Base-by-base conservation (phyloP, 2,888 invertebrate species). In the Lapara coniferarum region DNA sequence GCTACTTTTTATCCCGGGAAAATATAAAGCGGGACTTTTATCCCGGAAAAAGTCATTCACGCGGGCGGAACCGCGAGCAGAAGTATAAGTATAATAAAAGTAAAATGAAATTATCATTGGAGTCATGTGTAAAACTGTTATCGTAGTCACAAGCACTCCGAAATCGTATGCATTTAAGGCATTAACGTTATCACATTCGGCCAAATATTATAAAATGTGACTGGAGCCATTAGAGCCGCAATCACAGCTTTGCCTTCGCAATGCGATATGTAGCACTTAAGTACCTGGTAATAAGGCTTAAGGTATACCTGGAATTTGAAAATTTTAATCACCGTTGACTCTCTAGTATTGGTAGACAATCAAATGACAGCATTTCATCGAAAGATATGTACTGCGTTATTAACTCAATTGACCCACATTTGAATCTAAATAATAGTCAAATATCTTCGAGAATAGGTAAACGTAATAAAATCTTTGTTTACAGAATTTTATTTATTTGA, bases 401-500 rank as follows among this genome's bases (percentile, higher is more conserved):
- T 56, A 19, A 30, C 19, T 3, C 25, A 0, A 30, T 13, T 19
- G 19, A 6, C 19, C n/a, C 16, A 59, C 10, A 46, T 12, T 44
- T 12, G 6, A 13, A 6, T 13, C 12, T 2, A 10, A 25, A n/a
- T 59, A 3, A 4, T 59, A 46, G 12, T 14, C 44, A 16, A 10
- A 46, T 37, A 7, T n/a, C 37, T n/a, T 58, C 46, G n/a, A 16
- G 44, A 12, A 44, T 4, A n/a, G n/a, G n/a, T n/a, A 14, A 16
- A 46, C 12, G 8, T 49, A 19, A 49, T 2, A 63, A 63, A 63
- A 63, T 44, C n/a, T 16, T n/a, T 63, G 49, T 46, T 58, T 58
- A 58, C 57, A 12, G 8, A 58, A 37, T 58, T 30, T 58, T 37
- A 58, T 25, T 13, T 63, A 63, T 49, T 49, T 49, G 10, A 63